Conservation (phyloP, 2,113 vertebrate species). For the Psephotus haematonotus region DNA sequence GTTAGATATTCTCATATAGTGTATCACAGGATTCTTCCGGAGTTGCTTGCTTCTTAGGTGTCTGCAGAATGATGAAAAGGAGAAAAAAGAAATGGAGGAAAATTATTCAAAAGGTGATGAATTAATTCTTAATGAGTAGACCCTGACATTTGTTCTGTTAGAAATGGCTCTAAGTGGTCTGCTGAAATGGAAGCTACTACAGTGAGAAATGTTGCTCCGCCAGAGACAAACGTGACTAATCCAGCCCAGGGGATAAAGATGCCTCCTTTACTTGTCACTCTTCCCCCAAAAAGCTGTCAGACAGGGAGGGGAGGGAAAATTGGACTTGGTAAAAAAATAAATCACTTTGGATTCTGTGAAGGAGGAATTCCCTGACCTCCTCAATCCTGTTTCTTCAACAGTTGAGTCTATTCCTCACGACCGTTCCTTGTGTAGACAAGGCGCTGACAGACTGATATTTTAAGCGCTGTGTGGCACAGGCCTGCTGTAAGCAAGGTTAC, state of each 20-base stretch:
- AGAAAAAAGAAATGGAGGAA: constrained; percentile 33
- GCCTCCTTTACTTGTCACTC: constrained; percentile 56
- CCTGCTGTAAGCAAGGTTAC: constrained; percentile 65
- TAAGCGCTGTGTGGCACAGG: constrained; percentile 52
- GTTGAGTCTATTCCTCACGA: constrained; percentile 58
- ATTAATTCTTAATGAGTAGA: constrained; percentile 54
- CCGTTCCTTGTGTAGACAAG: constrained; percentile 42
- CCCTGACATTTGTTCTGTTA: constrained; percentile 9
- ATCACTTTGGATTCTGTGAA: constrained; percentile 59
- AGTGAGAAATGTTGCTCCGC: constrained; percentile 35
- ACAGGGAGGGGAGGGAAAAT: constrained; percentile 40
- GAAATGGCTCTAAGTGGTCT: constrained; percentile 36
- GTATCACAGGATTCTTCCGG: constrained; percentile 38
- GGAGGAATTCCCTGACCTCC: constrained; percentile 69
- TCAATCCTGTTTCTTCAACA: constrained; percentile 62
- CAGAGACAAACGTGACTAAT: constrained; percentile 46
- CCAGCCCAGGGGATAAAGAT: constrained; percentile 57
- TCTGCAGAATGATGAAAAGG: constrained; percentile 45
- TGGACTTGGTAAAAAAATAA: constrained; percentile 61
- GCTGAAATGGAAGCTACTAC: constrained; percentile 4
- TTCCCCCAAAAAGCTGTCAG: constrained; percentile 53
- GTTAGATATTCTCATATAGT: constrained; percentile 62
- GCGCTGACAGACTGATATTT: constrained; percentile 63
- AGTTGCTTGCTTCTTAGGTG: constrained; percentile 12
- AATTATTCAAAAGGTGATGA: constrained; percentile 36